These are phyloP conservation scores for Chamaea fasciata DNA, from an alignment of 2,113 vertebrate species.

Conservation along the genomic window DNA sequence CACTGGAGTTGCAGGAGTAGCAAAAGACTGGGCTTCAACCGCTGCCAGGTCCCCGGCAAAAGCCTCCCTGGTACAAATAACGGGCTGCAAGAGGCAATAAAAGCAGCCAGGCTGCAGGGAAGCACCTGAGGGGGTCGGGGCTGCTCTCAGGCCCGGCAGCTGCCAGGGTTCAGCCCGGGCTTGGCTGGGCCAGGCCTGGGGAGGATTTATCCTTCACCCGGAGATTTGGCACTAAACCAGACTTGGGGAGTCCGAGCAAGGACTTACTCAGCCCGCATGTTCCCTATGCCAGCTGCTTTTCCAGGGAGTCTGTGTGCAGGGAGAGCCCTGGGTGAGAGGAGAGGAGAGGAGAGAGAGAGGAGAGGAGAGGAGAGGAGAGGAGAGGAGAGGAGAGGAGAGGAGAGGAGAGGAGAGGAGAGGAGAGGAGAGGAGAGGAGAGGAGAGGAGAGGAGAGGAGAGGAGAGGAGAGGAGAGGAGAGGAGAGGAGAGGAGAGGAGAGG, in stretches of 20 bases:
- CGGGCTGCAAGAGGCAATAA: not conserved
- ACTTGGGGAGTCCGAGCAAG: not conserved
- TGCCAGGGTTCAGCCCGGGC: not conserved
- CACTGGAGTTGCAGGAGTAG: not conserved
- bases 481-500: not conserved
- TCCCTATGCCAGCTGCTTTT: not conserved
- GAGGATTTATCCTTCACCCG: not conserved
- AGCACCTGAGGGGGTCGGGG: not conserved
- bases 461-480: not conserved
- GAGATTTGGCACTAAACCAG: not conserved
- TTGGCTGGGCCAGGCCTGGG: not conserved
- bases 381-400: too few relatives aligned
- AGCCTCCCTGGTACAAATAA: not conserved
- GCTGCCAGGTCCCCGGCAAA: not conserved
- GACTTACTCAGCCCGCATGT: accelerated
- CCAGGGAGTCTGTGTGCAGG: not conserved
- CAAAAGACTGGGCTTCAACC: not conserved
- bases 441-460: too few relatives aligned
- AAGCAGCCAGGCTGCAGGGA: not conserved
- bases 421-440: not conserved
- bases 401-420: not conserved
- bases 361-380: too few relatives aligned
- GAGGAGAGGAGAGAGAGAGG: too few relatives aligned
- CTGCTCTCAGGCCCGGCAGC: not conserved
- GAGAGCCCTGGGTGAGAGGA: too few relatives aligned